phyloP scores from a whole-genome alignment of 2,888 invertebrate genomes.

The Tolmerus cingulatus region DNA sequence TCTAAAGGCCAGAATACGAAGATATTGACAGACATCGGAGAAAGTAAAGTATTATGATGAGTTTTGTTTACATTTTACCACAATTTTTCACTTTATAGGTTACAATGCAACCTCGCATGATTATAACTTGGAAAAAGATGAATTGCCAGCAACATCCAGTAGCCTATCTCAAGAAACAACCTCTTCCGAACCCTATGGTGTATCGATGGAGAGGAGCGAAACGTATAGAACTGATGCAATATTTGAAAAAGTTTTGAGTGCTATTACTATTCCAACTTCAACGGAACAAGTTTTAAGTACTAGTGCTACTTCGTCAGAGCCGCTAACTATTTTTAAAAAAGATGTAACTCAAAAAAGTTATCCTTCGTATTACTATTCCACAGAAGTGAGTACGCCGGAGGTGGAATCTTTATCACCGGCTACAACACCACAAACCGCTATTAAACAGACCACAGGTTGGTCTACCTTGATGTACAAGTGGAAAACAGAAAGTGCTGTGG shows the following conservation, averaged over 20 bases:
- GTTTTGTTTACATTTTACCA: background rate
- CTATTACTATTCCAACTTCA: background rate
- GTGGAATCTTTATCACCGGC: background rate
- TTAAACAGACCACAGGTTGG: background rate
- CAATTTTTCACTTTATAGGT: background rate
- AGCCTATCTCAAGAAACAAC: background rate
- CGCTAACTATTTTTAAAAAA: background rate
- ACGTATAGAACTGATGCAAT: background rate
- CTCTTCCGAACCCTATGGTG: background rate
- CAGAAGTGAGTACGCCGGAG: background rate
- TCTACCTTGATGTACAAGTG: background rate
- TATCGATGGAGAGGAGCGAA: background rate
- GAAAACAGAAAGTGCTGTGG: background rate
- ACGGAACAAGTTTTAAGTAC: background rate
- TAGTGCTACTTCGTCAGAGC: background rate
- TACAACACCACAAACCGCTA: background rate
- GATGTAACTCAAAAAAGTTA: background rate
- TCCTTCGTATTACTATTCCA: background rate
- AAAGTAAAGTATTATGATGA: background rate
- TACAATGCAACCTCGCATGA: background rate
- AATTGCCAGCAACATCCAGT: background rate
- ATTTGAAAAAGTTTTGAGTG: background rate
- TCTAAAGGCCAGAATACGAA: background rate
- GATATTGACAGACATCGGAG: background rate
- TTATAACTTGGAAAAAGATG: background rate